phyloP scores from a whole-genome alignment of 2,888 invertebrate genomes.

The Pteria penguin region DNA sequence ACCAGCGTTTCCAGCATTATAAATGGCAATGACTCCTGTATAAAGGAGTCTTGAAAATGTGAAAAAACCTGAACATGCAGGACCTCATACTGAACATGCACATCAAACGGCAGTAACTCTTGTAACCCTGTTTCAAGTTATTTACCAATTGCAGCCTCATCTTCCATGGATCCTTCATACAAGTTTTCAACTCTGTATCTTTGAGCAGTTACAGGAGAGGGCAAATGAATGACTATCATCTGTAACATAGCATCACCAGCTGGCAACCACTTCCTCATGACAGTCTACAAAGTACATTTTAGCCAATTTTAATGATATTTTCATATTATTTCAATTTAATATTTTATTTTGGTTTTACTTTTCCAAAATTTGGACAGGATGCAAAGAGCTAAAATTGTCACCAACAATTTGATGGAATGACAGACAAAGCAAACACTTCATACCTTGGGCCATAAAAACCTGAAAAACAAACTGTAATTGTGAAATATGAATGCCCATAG shows the following conservation, averaged over 20 bases:
- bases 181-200: constrained; percentile 99
- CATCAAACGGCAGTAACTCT: not conserved
- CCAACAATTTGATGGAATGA: too few species aligned
- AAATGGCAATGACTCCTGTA: not conserved
- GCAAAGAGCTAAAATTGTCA: too few species aligned
- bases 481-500: too few species aligned
- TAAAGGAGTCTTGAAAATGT: too few species aligned
- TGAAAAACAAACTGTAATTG: too few species aligned
- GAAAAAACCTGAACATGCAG: not conserved
- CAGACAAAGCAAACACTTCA: too few species aligned
- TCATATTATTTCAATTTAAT: too few species aligned
- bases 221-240: constrained; percentile 99
- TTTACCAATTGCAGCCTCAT: constrained; percentile 93
- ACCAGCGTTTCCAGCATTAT: not conserved
- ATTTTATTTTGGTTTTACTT: too few species aligned
- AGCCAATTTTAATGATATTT: too few species aligned
- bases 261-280: constrained; percentile 99
- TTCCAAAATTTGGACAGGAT: too few species aligned
- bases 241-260: constrained; percentile 99
- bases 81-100: not conserved
- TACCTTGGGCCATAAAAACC: too few species aligned
- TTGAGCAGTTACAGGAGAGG: constrained; percentile 99
- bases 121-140: too few species aligned
- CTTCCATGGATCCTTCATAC: constrained; percentile 98
- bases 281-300: constrained; percentile 87